Base-by-base conservation (phyloP, 2,113 vertebrate species). In the Hyaena hyaena region DNA sequence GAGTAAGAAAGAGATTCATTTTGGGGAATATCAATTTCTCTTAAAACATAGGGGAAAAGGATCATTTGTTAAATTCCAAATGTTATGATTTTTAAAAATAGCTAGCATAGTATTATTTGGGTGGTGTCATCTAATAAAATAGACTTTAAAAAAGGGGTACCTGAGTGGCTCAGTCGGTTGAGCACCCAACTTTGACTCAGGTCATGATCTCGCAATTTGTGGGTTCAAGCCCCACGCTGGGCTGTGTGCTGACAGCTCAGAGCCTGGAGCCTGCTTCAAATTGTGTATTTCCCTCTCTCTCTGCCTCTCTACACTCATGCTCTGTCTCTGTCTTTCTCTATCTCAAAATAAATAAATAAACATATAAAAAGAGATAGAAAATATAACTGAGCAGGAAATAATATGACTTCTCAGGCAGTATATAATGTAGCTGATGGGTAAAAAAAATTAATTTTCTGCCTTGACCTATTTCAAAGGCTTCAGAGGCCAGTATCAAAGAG, bases 401-500 rank as follows among this genome's bases (percentile, higher is more conserved):
- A 53, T 24, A 4, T 68, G 35, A 91, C 43, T 74, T 95, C 65
- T 93, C 76, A 43, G 45, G 28, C 35, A 74, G 88, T 31, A 10
- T 55, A 71, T 68, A 95, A 95, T 16, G 35, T 43, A 58, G 45
- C 61, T 88, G 21, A 63, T 88, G 85, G 53, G 43, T 69, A 65
- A 88, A 91, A 95, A 26, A 95, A 28, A 12, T 85, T 48, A 91
- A 83, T 61, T 26, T 83, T 95, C 85, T 95, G 71, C 93, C n/a
- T 93, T 97, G 53, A 94, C 50, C 82, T 19, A 23, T 94, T 89
- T 85, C 93, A 92, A 84, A 92, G 48, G 63, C 68, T 95, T 96
- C 71, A 81, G 87, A 87, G 45, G 43, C n/a, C 45, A 35, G 19
- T 28, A 88, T 95, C 95, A 98, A 97, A 97, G 96, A 92, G 21